Base-by-base conservation (phyloP, 1,140 invertebrate genomes). In the Cecropterus lyciades region DNA sequence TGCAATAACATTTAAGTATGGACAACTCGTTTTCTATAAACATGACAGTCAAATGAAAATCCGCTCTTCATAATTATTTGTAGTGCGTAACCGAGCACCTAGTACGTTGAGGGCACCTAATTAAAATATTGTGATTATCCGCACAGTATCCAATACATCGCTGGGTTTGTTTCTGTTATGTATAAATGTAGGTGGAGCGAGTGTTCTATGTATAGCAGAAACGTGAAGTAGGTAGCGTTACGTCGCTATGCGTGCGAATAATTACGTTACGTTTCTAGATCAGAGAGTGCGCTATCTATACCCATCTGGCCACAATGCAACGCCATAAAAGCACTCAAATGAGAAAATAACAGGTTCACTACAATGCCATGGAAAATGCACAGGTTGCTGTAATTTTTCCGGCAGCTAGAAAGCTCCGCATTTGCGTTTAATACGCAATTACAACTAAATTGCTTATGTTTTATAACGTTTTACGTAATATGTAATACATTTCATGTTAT, bases 301-400 rank as follows among this genome's bases (percentile, higher is more conserved):
- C 67, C 75, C 80, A 91, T 89, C 87, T 84, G 76, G 60, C 75
- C 67, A 73, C 77, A 80, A 78, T 73, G 59, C 45, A 40, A 51
- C 72, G 74, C 70, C 77, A 89, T 91, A 89, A 89, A 89, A 85
- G 79, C 82, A 77, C 73, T 86, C 82, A 86, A 87, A 87, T 89
- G 88, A 81, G 86, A 91, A 89, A 91, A 91, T 89, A 89, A 87
- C 87, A 86, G 86, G 82, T 81, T 85, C 85, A 82, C 72, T 62
- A 88, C 86, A 88, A 88, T 88, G 69, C 81, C 77, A 82, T 91
- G 84, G 86, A 89, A 91, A 91, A 88, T 75, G 73, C 72, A 73
- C 76, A 70, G 70, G 65, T 63, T 67, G 65, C 57, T 70, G 72
- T 80, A 82, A 80, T 87, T 88, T 88, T 91, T 84, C 83, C 77